A percentile compares a stretch with the other conserved stretches of the same genome.
Conservation (phyloP, 1,140 invertebrate genomes). For the Pteromalus puparum region DNA sequence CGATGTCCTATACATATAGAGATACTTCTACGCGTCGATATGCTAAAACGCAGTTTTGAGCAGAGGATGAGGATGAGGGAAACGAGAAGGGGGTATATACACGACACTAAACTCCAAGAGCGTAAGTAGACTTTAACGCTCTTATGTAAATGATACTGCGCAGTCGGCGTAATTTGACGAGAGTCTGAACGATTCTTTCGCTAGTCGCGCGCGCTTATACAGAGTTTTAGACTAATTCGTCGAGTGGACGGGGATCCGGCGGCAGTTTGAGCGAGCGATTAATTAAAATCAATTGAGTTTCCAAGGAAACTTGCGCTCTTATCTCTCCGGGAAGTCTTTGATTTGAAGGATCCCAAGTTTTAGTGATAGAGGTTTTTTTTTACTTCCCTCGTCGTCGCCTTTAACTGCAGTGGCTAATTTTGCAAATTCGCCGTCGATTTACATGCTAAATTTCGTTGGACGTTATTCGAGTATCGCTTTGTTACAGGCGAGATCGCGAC, state of each 20-base stretch:
- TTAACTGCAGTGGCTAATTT: no score
- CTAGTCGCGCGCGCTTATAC: background rate
- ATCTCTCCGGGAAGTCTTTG: no score
- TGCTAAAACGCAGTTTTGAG: background rate
- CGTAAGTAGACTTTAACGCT: conserved; percentile 9
- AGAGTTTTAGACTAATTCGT: conserved; percentile 17
- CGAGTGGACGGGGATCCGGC: background rate
- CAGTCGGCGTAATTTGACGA: background rate
- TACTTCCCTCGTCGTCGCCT: no score
- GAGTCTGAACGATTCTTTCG: conserved; percentile 5
- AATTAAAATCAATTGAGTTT: conserved; percentile 24
- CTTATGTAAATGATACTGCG: conserved; percentile 34
- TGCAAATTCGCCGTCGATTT: no score
- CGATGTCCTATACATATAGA: background rate
- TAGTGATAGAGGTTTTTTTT: no score
- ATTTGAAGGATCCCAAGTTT: no score
- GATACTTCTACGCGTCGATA: background rate
- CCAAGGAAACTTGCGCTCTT: background rate
- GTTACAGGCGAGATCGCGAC: background rate
- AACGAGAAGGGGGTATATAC: background rate
- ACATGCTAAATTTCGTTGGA: no score
- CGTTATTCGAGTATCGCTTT: background rate
- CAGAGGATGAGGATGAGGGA: background rate
- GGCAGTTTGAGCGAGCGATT: background rate
- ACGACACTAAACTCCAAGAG: background rate